phyloP scores from a whole-genome alignment of 2,797 vertebrate species.

The Acridotheres tristis region DNA sequence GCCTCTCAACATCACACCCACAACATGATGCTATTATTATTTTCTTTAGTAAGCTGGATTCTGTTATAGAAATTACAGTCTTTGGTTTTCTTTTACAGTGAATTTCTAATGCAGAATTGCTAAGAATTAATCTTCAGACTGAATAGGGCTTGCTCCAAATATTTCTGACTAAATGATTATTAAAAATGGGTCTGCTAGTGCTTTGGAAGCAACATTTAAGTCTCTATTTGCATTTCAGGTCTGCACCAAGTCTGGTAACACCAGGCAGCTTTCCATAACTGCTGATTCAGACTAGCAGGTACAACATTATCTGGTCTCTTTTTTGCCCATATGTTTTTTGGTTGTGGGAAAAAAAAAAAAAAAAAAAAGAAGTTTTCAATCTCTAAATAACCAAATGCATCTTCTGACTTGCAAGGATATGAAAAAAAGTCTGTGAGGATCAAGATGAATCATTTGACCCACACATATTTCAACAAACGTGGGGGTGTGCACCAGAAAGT shows the following conservation, averaged over 20 bases:
- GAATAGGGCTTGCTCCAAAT: background rate
- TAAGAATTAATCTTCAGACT: background rate
- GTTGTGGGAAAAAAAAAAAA: background rate
- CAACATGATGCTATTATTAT: background rate
- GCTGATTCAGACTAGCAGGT: background rate
- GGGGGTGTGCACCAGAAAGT: background rate
- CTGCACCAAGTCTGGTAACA: background rate
- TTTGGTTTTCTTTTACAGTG: background rate
- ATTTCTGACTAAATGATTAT: background rate
- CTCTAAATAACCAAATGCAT: constrained; percentile 13
- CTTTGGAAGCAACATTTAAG: background rate
- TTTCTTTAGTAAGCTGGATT: background rate
- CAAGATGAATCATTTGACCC: constrained; percentile 14
- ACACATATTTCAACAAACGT: background rate
- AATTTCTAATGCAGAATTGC: background rate
- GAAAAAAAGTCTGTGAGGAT: background rate
- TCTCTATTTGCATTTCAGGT: background rate
- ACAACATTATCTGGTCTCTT: background rate
- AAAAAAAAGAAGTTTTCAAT: background rate
- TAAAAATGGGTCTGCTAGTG: background rate
- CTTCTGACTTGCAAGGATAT: background rate
- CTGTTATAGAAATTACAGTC: background rate
- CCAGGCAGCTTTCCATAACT: background rate
- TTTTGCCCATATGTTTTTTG: background rate
- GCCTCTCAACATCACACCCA: background rate